phyloP scores from a whole-genome alignment of 2,797 vertebrate genomes.

The Girardinus metallicus region DNA sequence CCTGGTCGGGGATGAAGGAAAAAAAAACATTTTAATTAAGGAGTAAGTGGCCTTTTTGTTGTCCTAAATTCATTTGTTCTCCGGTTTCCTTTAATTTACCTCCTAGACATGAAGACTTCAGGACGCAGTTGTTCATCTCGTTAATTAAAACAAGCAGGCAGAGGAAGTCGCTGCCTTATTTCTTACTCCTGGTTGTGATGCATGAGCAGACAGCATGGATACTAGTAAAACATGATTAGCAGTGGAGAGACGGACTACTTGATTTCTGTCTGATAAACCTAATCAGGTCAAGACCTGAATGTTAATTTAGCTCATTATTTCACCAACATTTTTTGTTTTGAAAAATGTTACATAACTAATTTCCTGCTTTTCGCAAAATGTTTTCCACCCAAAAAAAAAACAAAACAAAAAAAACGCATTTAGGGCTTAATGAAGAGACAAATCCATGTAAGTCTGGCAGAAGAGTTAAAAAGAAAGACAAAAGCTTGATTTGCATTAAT shows the following conservation, averaged over 20 bases:
- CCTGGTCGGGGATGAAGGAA: conserved; percentile 54
- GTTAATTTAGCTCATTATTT: conserved; percentile 41
- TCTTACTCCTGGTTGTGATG: conserved; percentile 59
- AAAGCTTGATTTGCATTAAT: conserved; percentile 69
- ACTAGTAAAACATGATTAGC: conserved; percentile 66
- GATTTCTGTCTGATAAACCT: conserved; percentile 63
- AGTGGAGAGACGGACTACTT: conserved; percentile 50
- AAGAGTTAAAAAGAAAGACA: conserved; percentile 60
- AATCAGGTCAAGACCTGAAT: conserved; percentile 51
- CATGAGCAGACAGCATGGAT: conserved; percentile 70
- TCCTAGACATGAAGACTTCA: conserved; percentile 67
- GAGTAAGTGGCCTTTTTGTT: conserved; percentile 34
- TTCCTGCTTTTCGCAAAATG: conserved; percentile 13
- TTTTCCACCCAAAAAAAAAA: not conserved
- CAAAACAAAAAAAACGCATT: not conserved
- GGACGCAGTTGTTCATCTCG: conserved; percentile 59
- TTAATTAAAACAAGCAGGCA: conserved; percentile 69
- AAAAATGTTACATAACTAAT: conserved; percentile 31
- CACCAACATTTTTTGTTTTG: conserved; percentile 23
- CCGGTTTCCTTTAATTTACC: conserved; percentile 61
- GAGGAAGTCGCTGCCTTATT: conserved; percentile 59
- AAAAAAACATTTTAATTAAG: conserved; percentile 73
- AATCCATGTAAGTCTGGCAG: conserved; percentile 42
- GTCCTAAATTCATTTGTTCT: conserved; percentile 47
- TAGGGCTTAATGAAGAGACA: conserved; percentile 29